phyloP scores from a whole-genome alignment of 2,113 vertebrate genomes.

The Craseonycteris thonglongyai region DNA sequence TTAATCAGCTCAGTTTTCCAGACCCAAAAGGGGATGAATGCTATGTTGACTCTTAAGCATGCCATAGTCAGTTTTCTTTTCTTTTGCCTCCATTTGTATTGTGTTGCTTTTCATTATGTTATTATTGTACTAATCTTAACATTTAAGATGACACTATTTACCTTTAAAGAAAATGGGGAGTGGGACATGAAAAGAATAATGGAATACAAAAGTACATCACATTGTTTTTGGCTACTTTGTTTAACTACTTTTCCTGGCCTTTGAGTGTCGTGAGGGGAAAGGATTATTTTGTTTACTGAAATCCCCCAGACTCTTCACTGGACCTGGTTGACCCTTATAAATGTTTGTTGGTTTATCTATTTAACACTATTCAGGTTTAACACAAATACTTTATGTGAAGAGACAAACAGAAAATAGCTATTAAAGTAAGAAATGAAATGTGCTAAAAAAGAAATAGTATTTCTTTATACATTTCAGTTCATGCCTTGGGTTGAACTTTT shows the following conservation, averaged over 20 bases:
- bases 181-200: not conserved
- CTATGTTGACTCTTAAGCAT: fast-evolving
- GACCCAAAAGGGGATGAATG: fast-evolving
- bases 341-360: not conserved
- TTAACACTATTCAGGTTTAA: not conserved
- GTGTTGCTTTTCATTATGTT: not conserved
- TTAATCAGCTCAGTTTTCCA: fast-evolving
- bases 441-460: not conserved
- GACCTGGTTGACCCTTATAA: not conserved
- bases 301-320: not conserved
- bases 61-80: not conserved
- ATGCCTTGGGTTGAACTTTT: not conserved
- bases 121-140: not conserved
- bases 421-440: not conserved
- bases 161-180: not conserved
- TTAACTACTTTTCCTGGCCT: not conserved
- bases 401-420: not conserved
- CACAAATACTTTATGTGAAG: not conserved
- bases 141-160: not conserved
- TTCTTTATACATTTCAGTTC: not conserved
- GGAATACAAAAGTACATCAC: not conserved
- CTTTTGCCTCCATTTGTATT: not conserved
- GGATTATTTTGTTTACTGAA: not conserved
- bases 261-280: not conserved
- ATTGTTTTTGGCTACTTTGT: not conserved